Evolutionary conservation across 2,797 vertebrate genomes (phyloP), one percentile per base, ranked within the genome.

Genomic region (Argya squamiceps): DNA sequence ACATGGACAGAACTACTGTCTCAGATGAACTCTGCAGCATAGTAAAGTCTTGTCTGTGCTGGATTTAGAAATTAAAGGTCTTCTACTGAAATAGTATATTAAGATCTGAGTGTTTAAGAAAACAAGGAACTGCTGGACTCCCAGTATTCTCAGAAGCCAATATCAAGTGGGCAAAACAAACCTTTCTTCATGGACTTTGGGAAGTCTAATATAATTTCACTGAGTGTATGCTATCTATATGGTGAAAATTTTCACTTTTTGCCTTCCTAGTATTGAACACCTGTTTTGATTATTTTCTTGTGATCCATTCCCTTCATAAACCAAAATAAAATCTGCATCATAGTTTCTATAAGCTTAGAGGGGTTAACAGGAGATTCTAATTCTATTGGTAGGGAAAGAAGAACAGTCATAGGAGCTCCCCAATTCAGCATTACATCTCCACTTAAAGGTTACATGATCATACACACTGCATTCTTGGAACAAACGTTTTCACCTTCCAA

Each of bases 401-500:
- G 3, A 0, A 1, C 7, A 65, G 24, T n/a, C n/a, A 41, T 7
- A 52, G 20, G 11, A 39, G 13, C 3, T 82, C 11, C 30, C 12
- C 20, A n/a, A 3, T 47, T 85, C 5, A 9, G 24, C 56, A 26
- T 73, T 44, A 60, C 12, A 23, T 79, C 65, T 81, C 23, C 64
- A 46, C n/a, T 73, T 70, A 78, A 24, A 89, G 29, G 43, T 10
- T 36, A 32, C 37, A 5, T 3, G 2, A 19, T 75, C 15, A 55
- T 47, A 70, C 15, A 49, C 23, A 49, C 4, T 4, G 29, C 12
- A 12, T 47, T 81, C 84, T 94, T 58, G 26, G 29, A 85, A 78
- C 36, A 70, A 96, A 76, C n/a, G 43, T 91, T 89, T 88, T 95
- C 64, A 93, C 88, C 78, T 92, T 94, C 81, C 91, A 58, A 88